Evolutionary conservation across 2,888 invertebrate species (phyloP).

Genomic region (Netelia melanura): DNA sequence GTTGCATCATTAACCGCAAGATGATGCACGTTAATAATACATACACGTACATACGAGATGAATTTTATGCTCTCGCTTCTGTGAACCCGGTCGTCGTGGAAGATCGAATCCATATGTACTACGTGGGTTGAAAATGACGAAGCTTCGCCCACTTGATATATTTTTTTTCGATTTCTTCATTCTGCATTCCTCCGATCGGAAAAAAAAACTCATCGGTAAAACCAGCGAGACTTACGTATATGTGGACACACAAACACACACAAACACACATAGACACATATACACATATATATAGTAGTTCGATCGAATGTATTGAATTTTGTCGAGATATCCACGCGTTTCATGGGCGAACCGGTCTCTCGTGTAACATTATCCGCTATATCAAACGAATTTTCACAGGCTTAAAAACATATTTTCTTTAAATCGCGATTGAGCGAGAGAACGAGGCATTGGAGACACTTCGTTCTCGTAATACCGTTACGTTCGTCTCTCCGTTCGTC

Average conservation of each 20-base stretch:
- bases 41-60: not conserved
- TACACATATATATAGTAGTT: constrained; percentile 3
- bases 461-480: constrained; percentile 17
- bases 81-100: constrained; percentile 52
- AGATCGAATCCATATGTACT: constrained; percentile 58
- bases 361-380: constrained; percentile 1
- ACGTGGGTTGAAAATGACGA: constrained; percentile 75
- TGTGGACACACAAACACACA: not conserved
- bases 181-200: constrained; percentile 65
- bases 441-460: constrained; percentile 29
- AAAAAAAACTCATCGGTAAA: constrained; percentile 17
- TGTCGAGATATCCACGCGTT: constrained; percentile 67
- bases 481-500: not conserved
- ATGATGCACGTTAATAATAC: constrained; percentile 10
- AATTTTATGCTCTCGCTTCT: constrained; percentile 48
- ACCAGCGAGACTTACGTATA: constrained; percentile 56
- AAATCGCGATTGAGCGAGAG: constrained; percentile 19
- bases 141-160: constrained; percentile 72
- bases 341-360: constrained; percentile 76
- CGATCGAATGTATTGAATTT: constrained; percentile 35
- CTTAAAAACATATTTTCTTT: constrained; percentile 5
- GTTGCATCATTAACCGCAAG: constrained; percentile 49
- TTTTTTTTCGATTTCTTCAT: constrained; percentile 63
- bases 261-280: not conserved
- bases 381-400: constrained; percentile 48